Evolutionary conservation across 1,140 invertebrate species (phyloP), one percentile per base, ranked within the genome.

Genomic region (Drosophila nannoptera): DNA sequence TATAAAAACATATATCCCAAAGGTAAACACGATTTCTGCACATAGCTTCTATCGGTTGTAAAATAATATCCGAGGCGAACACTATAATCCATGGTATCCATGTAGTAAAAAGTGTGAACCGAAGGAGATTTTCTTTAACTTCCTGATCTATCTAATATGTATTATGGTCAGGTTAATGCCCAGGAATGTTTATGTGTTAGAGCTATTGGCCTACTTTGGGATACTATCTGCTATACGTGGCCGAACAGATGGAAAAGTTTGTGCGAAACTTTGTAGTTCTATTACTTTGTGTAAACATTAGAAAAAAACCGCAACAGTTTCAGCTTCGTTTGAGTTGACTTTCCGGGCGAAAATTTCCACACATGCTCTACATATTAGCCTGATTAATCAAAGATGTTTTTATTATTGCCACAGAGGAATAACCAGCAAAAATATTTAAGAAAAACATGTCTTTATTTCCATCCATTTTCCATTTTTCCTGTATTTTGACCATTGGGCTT

Each of bases 341-440:
- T 29, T 29, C 14, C 29, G 22, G 16, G 1, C 3, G 29, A 4
- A 46, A 46, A 46, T 46, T 22, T 2, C 45, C 43, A 38, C 58
- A 16, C n/a, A 32, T 49, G 12, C 58, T 53, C 16, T 43, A n/a
- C 29, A 7, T 65, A 22, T 67, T 67, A 61, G 32, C 43, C 46
- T 62, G 43, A 81, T 75, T 71, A 64, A 84, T 82, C 60, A 84
- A 55, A 78, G 49, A 49, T 53, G 59, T 46, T 64, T 58, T 4
- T 56, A 16, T 22, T 72, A 49, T 59, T 50, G 50, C 68, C n/a
- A 22, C 59, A 62, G n/a, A 78, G 84, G 68, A 76, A 67, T 80
- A 69, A 80, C 43, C 73, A 22, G 52, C 59, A 65, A 42, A 80
- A 83, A 76, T 84, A 80, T 80, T 73, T 80, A 73, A 65, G 69